phyloP scores from a whole-genome alignment of 2,888 invertebrate species.

The Coleophora flavipennella region DNA sequence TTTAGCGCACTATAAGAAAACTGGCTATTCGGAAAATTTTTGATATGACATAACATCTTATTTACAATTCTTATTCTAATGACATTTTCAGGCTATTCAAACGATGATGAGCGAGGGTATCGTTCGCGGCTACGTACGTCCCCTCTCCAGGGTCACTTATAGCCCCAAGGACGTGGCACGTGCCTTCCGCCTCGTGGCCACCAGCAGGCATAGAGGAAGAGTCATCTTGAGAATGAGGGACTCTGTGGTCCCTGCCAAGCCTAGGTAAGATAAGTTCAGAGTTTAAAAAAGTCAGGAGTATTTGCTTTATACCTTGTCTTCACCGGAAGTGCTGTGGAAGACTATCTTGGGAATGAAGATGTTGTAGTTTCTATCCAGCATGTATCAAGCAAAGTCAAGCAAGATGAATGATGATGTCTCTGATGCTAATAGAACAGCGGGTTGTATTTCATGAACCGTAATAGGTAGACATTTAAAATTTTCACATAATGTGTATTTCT shows the following conservation, averaged over 20 bases:
- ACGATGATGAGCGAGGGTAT: slow-evolving; percentile 37
- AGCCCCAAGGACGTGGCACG: slow-evolving; percentile 25
- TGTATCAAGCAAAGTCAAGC: too few relatives aligned
- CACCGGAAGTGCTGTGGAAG: background rate
- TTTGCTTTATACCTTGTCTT: background rate
- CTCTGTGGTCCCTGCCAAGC: background rate
- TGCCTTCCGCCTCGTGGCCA: slow-evolving; percentile 37
- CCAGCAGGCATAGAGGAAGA: slow-evolving; percentile 39
- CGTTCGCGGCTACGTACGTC: slow-evolving; percentile 37
- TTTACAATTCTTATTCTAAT: background rate
- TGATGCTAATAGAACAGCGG: too few relatives aligned
- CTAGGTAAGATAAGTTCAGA: slow-evolving; percentile 1
- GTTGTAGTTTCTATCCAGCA: background rate
- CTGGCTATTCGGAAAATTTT: too few relatives aligned
- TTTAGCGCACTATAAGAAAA: too few relatives aligned
- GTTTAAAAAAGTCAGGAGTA: too few relatives aligned
- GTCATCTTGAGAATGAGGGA: slow-evolving; percentile 26
- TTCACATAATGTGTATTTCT: too few relatives aligned
- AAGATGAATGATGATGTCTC: too few relatives aligned
- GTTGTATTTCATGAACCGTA: too few relatives aligned
- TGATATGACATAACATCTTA: too few relatives aligned
- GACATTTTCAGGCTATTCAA: slow-evolving; percentile 26
- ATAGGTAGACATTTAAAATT: too few relatives aligned
- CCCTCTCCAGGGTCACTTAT: slow-evolving; percentile 35
- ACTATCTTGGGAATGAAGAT: background rate